Evolutionary conservation across 2,797 vertebrate species (phyloP).

Genomic region (Ficedula albicollis): DNA sequence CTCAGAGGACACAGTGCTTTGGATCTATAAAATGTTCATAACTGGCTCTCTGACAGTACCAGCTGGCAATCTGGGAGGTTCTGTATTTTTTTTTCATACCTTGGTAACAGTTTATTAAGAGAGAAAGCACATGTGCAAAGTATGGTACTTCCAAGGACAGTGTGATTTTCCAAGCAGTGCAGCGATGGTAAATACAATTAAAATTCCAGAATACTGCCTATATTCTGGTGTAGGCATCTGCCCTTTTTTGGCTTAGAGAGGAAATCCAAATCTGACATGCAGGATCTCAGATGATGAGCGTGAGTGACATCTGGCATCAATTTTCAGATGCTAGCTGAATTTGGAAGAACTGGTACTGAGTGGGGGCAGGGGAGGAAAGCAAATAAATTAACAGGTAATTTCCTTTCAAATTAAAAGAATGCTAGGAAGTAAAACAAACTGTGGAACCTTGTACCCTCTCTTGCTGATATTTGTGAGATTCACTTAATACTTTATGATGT

Average conservation of each 20-base stretch:
- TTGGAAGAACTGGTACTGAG: neutral
- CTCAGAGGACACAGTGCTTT: slow-evolving; percentile 10
- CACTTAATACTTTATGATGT: neutral
- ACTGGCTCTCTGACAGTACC: neutral
- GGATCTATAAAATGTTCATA: neutral
- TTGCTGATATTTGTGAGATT: neutral
- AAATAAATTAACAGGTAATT: neutral
- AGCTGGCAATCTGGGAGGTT: neutral
- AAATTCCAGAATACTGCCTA: neutral
- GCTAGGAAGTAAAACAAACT: neutral
- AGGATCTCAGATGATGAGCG: neutral
- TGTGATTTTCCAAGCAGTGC: neutral
- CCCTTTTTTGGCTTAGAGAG: neutral
- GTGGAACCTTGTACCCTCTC: neutral
- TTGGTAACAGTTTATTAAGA: neutral
- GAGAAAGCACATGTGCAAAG: neutral
- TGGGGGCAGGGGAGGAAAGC: neutral
- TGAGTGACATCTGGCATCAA: neutral
- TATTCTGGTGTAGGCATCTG: neutral
- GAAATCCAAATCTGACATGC: neutral
- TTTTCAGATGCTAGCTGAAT: neutral
- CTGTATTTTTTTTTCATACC: neutral
- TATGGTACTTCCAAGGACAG: neutral
- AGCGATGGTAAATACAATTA: neutral
- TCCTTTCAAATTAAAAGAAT: neutral